Evolutionary conservation across 2,113 vertebrate species (phyloP).

Genomic region (Chaetorhynchus papuensis): DNA sequence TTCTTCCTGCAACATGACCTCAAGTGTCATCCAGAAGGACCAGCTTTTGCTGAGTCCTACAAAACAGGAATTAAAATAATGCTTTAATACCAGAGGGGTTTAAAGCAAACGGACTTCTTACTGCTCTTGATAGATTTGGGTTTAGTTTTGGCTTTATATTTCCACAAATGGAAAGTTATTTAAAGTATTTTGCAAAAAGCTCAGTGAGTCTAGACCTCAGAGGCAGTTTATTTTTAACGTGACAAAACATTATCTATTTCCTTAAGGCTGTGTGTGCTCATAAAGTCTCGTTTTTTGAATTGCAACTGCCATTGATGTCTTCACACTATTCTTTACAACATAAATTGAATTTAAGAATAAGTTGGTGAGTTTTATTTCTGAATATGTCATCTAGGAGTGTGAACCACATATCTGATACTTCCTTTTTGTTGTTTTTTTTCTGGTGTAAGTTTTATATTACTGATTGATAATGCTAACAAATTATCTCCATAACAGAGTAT

Average conservation of each 20-base stretch:
- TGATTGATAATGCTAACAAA: background rate
- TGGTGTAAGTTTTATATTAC: background rate
- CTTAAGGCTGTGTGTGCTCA: background rate
- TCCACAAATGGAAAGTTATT: background rate
- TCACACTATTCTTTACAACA: background rate
- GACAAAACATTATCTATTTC: background rate
- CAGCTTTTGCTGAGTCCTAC: conserved; percentile 43
- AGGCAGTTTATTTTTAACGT: background rate
- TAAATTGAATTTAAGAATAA: background rate
- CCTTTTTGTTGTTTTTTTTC: background rate
- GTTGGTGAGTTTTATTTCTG: background rate
- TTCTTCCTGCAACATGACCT: conserved; percentile 14
- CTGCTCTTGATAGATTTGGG: background rate
- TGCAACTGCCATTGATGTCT: background rate
- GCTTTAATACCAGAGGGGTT: background rate
- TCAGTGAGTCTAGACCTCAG: background rate
- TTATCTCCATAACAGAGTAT: background rate
- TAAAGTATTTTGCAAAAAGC: background rate
- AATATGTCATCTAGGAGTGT: background rate
- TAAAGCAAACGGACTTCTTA: background rate
- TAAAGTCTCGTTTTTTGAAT: background rate
- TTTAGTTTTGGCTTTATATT: background rate
- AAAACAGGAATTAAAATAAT: conserved; percentile 30
- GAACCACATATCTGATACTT: background rate
- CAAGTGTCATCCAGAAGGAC: conserved; percentile 2